These are phyloP conservation scores for Drosophila vallismaia DNA, from an alignment of 2,888 invertebrate species.

Conservation along the genomic window DNA sequence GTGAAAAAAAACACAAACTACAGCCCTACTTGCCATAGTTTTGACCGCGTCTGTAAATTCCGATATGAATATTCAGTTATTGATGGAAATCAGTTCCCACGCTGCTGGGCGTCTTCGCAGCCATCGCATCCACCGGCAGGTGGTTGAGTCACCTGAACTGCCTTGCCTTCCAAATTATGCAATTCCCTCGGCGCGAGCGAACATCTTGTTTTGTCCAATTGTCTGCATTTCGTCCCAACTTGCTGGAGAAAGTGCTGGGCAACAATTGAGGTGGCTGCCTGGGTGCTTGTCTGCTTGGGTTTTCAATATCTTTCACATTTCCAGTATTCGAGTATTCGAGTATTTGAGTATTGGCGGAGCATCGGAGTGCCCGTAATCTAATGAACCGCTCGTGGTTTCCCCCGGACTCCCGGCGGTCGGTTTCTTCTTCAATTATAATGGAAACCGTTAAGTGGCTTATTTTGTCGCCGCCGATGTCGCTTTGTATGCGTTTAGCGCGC, in stretches of 20 bases:
- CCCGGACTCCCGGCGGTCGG: conserved; percentile 4
- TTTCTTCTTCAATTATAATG: conserved; percentile 69
- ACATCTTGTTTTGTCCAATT: conserved; percentile 60
- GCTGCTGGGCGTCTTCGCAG: conserved; percentile 23
- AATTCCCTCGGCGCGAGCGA: conserved; percentile 42
- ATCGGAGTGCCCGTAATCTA: conserved; percentile 63
- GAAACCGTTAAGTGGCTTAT: conserved; percentile 76
- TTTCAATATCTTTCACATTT: conserved; percentile 72
- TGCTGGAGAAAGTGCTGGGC: conserved; percentile 65
- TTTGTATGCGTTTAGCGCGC: conserved; percentile 54
- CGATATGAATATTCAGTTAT: conserved; percentile 39
- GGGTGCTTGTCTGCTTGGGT: neutral
- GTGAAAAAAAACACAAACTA: neutral
- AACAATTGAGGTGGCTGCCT: conserved; percentile 51
- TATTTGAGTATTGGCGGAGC: conserved; percentile 45
- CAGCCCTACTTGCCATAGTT: neutral
- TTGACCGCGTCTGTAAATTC: neutral
- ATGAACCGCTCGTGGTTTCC: conserved; percentile 47
- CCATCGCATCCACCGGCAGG: conserved; percentile 3
- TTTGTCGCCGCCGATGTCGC: conserved; percentile 60
- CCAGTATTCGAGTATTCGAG: conserved; percentile 53
- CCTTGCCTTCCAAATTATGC: conserved; percentile 36
- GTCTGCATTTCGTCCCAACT: conserved; percentile 58
- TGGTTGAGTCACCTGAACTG: conserved; percentile 31
- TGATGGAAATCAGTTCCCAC: conserved; percentile 32